phyloP scores from a whole-genome alignment of 1,140 invertebrate genomes.

The Drosophila baimaii region DNA sequence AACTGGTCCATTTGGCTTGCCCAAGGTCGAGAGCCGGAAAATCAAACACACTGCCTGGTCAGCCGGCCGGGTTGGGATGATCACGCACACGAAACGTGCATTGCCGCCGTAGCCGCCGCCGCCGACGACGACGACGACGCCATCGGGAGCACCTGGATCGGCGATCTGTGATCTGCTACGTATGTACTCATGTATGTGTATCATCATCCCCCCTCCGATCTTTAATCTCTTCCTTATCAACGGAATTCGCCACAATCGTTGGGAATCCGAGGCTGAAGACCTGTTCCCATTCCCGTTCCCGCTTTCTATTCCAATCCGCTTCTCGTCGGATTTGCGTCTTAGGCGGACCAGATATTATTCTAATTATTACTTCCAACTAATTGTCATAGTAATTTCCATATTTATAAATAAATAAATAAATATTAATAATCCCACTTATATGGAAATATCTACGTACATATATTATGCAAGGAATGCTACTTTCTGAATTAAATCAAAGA shows the following conservation, averaged over 20 bases:
- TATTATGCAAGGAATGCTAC: background rate
- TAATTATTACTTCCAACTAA: background rate
- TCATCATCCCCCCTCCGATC: conserved; percentile 2
- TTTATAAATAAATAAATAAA: background rate
- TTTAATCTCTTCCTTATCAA: conserved; percentile 31
- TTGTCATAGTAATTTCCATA: background rate
- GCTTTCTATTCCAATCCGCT: background rate
- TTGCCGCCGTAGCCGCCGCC: background rate
- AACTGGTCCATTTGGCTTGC: conserved; percentile 28
- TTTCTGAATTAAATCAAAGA: background rate
- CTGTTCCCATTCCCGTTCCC: conserved; percentile 16
- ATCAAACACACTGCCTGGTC: conserved; percentile 9
- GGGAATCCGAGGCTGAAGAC: background rate
- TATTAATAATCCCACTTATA: background rate
- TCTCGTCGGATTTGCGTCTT: conserved; percentile 6
- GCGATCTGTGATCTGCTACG: conserved; percentile 5
- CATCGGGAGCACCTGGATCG: conserved; percentile 22
- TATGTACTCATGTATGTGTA: conserved; percentile 8
- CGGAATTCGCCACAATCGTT: background rate
- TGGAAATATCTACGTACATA: too few relatives aligned
- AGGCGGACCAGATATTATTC: background rate
- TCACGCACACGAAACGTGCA: conserved; percentile 30
- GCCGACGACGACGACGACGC: too few relatives aligned
- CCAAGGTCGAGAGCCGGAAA: conserved; percentile 35
- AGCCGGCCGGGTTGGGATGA: conserved; percentile 17